Evolutionary conservation across 2,888 invertebrate species (phyloP).

Genomic region (Taenaris catops): DNA sequence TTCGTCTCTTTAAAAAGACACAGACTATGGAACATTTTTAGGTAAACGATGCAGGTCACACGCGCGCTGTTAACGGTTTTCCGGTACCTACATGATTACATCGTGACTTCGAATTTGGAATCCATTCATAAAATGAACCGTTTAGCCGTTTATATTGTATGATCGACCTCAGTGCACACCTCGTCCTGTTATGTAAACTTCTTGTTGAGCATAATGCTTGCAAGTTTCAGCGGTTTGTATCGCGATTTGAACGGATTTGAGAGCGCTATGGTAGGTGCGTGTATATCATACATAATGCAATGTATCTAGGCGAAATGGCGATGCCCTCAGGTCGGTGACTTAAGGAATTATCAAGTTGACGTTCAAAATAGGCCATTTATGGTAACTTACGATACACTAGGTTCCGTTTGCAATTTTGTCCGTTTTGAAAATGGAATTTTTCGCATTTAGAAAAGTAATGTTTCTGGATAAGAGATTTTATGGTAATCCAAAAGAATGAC

Average conservation of each 20-base stretch:
- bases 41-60: conserved; percentile 23
- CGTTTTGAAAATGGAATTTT: no score
- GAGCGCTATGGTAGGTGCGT: conserved; percentile 39
- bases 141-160: conserved; percentile 9
- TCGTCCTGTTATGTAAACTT: conserved; percentile 19
- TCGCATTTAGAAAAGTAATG: no score
- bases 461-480: no score
- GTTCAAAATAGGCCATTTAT: conserved; percentile 15
- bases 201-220: conserved; percentile 9
- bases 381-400: conserved; percentile 6
- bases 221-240: conserved; percentile 10
- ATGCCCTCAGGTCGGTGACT: conserved; percentile 48
- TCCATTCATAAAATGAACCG: conserved; percentile 10
- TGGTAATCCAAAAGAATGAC: no score
- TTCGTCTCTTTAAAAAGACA: no score
- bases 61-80: conserved; percentile 24
- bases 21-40: conserved; percentile 37
- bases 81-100: conserved; percentile 16
- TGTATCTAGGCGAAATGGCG: conserved; percentile 55
- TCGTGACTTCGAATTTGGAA: conserved; percentile 18
- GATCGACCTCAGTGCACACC: conserved; percentile 14
- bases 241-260: conserved; percentile 7
- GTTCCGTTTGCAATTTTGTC: neutral
- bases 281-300: no score
- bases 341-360: conserved; percentile 25